These are phyloP conservation scores for Indicator indicator DNA, from an alignment of 2,113 vertebrate species.

Conservation along the genomic window DNA sequence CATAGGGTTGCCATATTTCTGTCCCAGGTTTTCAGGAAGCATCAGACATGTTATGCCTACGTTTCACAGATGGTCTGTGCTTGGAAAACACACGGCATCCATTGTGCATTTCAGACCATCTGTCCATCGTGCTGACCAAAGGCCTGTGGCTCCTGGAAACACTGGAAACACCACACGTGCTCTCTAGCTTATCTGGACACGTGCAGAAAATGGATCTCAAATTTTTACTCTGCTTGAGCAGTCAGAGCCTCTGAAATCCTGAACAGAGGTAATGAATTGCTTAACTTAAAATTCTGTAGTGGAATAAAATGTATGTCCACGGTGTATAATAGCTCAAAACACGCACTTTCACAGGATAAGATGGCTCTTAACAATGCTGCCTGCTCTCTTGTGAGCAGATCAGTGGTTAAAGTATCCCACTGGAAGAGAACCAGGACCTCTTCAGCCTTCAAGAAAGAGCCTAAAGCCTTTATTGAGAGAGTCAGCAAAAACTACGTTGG, in stretches of 20 bases:
- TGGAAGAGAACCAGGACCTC: not conserved
- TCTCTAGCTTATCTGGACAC: not conserved
- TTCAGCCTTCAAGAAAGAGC: not conserved
- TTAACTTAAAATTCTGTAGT: not conserved
- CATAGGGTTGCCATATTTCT: constrained; percentile 23
- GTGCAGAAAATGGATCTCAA: not conserved
- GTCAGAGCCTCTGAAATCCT: not conserved
- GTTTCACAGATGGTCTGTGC: constrained; percentile 18
- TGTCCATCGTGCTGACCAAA: not conserved
- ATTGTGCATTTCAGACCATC: constrained; percentile 34
- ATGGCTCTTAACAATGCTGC: not conserved
- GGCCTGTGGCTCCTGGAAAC: not conserved
- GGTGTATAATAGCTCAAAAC: not conserved
- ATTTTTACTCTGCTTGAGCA: not conserved
- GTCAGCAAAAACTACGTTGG: not conserved
- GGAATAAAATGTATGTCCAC: not conserved
- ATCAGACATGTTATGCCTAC: not conserved
- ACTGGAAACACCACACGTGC: not conserved
- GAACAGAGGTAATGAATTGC: not conserved
- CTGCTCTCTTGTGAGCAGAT: not conserved
- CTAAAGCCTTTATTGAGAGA: not conserved
- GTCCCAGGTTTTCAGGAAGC: constrained; percentile 35
- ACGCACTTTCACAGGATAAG: not conserved
- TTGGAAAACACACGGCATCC: constrained; percentile 43
- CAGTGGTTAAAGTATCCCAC: not conserved